phyloP scores from a whole-genome alignment of 2,113 vertebrate species.

The Maccullochella peelii region DNA sequence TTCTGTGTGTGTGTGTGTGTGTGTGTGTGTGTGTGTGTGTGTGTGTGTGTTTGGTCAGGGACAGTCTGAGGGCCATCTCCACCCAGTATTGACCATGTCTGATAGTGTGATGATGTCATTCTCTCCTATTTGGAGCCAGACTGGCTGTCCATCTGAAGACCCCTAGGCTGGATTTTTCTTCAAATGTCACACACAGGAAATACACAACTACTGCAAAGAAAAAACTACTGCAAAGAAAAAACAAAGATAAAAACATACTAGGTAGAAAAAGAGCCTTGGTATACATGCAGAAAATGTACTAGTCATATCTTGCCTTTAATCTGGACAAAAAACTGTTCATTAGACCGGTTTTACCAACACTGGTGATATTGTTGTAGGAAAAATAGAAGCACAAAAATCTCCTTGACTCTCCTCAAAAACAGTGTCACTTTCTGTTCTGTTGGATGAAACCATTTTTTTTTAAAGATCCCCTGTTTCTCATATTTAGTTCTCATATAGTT shows the following conservation, averaged over 20 bases:
- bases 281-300: background rate
- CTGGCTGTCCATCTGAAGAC: constrained; percentile 51
- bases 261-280: background rate
- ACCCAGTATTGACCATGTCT: constrained; percentile 66
- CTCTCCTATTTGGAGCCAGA: constrained; percentile 57
- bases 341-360: background rate
- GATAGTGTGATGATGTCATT: constrained; percentile 67
- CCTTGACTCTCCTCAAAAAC: background rate
- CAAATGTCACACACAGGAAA: background rate
- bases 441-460: background rate
- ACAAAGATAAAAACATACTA: background rate
- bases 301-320: background rate
- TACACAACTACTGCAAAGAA: background rate
- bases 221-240: too few species aligned
- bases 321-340: background rate
- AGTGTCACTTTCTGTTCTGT: background rate
- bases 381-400: background rate
- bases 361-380: background rate
- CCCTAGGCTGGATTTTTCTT: background rate
- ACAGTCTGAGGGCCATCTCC: constrained; percentile 31
- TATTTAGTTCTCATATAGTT: background rate
- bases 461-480: background rate
- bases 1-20: constrained; percentile 2
- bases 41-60: constrained; percentile 14
- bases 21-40: constrained; percentile 12